A percentile compares a stretch with the other conserved stretches of the same genome.
Evolutionary conservation across 2,797 vertebrate genomes (phyloP).

Genomic region (Galaxias olidus): DNA sequence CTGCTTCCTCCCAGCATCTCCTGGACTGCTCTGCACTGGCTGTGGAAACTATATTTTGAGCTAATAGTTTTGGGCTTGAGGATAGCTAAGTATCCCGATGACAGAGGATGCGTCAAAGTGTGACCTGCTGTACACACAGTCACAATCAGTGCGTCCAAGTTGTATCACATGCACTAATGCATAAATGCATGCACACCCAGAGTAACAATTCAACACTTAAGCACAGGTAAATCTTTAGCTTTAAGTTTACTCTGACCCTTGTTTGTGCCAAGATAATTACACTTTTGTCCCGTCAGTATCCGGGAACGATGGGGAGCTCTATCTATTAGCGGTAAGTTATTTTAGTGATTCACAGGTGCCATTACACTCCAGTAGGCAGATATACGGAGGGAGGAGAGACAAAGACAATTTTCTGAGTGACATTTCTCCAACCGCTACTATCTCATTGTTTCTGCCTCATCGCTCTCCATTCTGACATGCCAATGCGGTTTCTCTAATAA

Average conservation of each 20-base stretch:
- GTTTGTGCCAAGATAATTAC: not conserved
- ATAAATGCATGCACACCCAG: not conserved
- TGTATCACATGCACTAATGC: conserved; percentile 2
- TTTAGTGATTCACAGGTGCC: conserved; percentile 9
- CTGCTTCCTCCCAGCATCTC: conserved; percentile 70
- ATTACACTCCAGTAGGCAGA: conserved; percentile 11
- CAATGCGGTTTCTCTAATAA: no score
- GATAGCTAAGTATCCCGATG: conserved; percentile 22
- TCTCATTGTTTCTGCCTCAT: conserved; percentile 26
- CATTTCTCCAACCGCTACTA: conserved; percentile 31
- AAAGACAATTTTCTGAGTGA: conserved; percentile 22
- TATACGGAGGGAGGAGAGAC: conserved; percentile 6
- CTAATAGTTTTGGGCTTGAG: conserved; percentile 19
- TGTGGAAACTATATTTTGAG: conserved; percentile 64
- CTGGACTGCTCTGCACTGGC: conserved; percentile 24
- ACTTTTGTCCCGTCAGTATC: not conserved
- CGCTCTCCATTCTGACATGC: no score
- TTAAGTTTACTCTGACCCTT: not conserved
- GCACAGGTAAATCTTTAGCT: conserved; percentile 4
- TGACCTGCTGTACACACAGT: conserved; percentile 33
- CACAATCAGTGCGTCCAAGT: conserved; percentile 1
- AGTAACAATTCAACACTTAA: conserved; percentile 2
- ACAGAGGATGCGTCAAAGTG: conserved; percentile 21
- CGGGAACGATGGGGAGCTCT: no score
- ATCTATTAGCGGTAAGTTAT: not conserved